Evolutionary conservation across 1,140 invertebrate genomes (phyloP).

Genomic region (Papilio helenus): DNA sequence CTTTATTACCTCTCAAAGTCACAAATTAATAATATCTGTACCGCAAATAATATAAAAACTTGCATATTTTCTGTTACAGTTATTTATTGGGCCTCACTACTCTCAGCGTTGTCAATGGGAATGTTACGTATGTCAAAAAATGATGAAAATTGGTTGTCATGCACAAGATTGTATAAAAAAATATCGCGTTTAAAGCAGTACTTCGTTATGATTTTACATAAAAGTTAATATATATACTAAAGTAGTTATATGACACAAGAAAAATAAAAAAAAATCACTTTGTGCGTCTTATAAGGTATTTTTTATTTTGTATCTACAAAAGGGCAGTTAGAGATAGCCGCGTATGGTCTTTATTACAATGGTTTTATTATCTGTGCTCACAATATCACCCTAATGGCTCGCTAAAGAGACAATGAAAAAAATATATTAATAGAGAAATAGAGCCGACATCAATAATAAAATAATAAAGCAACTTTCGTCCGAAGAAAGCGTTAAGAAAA

Average conservation of each 20-base stretch:
- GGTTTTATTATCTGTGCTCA: conserved; percentile 33
- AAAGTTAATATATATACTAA: neutral
- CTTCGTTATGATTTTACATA: neutral
- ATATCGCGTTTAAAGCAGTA: neutral
- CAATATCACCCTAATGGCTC: conserved; percentile 35
- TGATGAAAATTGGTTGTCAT: neutral
- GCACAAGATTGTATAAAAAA: neutral
- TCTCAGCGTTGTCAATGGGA: neutral
- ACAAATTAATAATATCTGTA: no score
- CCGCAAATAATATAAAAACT: no score
- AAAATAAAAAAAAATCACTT: neutral
- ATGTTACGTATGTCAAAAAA: conserved; percentile 6
- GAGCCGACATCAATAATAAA: conserved; percentile 72
- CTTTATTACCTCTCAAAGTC: no score
- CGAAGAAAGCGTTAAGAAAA: conserved; percentile 71
- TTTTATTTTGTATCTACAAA: neutral
- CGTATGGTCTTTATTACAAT: conserved; percentile 32
- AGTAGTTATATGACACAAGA: neutral
- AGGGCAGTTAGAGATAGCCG: conserved; percentile 16
- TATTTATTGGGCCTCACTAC: neutral
- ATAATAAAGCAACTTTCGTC: conserved; percentile 67
- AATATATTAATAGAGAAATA: conserved; percentile 68
- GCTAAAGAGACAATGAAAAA: conserved; percentile 50
- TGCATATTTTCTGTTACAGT: neutral
- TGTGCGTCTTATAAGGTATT: neutral